Conservation (phyloP, 2,888 invertebrate genomes). For the Hoplodrina ambigua region DNA sequence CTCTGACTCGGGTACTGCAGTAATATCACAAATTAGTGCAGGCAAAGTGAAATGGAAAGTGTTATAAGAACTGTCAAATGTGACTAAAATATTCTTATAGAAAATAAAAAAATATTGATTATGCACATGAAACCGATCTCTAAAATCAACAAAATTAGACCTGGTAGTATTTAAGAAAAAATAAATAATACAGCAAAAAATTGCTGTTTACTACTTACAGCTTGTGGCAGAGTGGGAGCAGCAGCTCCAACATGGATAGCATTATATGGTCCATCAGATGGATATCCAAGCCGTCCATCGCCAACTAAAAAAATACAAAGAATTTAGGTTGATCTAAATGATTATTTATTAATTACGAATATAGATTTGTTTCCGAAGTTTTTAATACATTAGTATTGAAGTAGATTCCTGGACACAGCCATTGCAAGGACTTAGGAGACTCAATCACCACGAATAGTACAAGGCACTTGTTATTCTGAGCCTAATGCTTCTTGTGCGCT, state of each 20-base stretch:
- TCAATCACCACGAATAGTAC: background rate
- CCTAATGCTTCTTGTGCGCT: too few relatives aligned
- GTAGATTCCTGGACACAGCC: background rate
- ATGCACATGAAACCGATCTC: too few relatives aligned
- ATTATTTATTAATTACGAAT: background rate
- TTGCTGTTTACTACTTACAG: conserved; percentile 86
- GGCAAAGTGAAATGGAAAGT: too few relatives aligned
- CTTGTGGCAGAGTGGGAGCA: conserved; percentile 93
- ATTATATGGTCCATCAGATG: conserved; percentile 94
- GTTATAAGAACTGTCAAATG: too few relatives aligned
- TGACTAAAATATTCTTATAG: too few relatives aligned
- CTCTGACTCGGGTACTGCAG: too few relatives aligned
- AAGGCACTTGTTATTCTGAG: background rate
- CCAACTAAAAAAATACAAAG: conserved; percentile 90
- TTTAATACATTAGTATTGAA: background rate
- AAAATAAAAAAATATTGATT: too few relatives aligned
- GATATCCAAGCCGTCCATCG: conserved; percentile 96
- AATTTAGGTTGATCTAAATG: background rate
- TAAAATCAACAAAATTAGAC: too few relatives aligned
- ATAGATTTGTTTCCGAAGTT: background rate
- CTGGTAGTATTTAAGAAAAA: too few relatives aligned
- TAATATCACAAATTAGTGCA: too few relatives aligned
- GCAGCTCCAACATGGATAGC: conserved; percentile 98
- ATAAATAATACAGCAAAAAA: background rate
- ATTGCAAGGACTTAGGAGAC: background rate